Conservation (phyloP, 2,888 invertebrate genomes). For the Aplocera efformata region DNA sequence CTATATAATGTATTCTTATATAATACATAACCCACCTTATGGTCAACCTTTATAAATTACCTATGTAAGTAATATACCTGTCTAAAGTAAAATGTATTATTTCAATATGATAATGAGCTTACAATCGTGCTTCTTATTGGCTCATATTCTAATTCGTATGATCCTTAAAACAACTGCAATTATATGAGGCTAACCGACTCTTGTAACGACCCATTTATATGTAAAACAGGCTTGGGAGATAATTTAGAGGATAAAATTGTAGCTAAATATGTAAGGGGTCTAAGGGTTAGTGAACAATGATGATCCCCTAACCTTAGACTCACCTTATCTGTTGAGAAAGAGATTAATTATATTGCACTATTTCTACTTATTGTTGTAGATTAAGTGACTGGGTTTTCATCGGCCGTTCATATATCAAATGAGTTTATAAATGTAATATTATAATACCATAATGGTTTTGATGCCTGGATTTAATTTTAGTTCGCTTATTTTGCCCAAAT, state of each 20-base stretch:
- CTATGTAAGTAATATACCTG: too few species aligned
- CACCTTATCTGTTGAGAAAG: constrained; percentile 4
- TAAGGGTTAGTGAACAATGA: constrained; percentile 9
- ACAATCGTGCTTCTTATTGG: constrained; percentile 13
- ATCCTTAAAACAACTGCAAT: constrained; percentile 56
- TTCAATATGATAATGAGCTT: constrained; percentile 17
- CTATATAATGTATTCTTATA: too few species aligned
- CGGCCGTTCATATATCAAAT: too few species aligned
- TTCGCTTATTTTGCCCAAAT: too few species aligned
- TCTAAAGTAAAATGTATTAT: too few species aligned
- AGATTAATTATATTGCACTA: constrained; percentile 4
- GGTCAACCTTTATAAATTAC: too few species aligned
- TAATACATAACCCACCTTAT: too few species aligned
- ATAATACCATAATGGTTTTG: too few species aligned
- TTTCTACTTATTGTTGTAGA: too few species aligned
- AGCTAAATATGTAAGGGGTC: constrained; percentile 8
- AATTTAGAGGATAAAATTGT: constrained; percentile 38
- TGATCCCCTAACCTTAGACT: constrained; percentile 5
- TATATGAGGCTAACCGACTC: constrained; percentile 51
- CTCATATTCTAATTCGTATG: constrained; percentile 28
- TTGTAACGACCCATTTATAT: constrained; percentile 67
- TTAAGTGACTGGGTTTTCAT: too few species aligned
- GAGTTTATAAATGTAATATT: too few species aligned
- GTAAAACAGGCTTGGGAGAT: constrained; percentile 59
- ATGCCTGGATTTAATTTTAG: too few species aligned